Evolutionary conservation across 2,113 vertebrate genomes (phyloP).

Genomic region (Psilopsiagon aymara): DNA sequence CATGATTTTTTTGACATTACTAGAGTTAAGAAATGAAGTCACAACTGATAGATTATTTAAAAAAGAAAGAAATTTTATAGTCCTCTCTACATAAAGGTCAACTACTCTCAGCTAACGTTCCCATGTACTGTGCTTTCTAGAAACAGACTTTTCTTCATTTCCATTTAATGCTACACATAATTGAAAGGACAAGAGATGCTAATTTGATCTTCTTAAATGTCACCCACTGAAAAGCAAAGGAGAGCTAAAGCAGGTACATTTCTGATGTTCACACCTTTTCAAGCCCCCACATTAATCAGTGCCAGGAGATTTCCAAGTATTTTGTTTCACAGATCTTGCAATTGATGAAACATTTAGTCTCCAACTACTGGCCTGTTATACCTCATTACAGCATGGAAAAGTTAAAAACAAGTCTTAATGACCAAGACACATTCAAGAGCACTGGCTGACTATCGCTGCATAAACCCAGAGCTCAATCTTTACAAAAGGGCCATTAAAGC

Average conservation of each 20-base stretch:
- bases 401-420: constrained; percentile 57
- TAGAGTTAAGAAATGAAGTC: neutral
- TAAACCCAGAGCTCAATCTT: neutral
- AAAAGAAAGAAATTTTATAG: neutral
- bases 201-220: constrained; percentile 53
- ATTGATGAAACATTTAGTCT: constrained; percentile 45
- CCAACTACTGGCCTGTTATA: neutral
- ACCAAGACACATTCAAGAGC: constrained; percentile 24
- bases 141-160: constrained; percentile 49
- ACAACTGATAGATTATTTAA: neutral
- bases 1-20: neutral
- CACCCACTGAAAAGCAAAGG: neutral
- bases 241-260: neutral
- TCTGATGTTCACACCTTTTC: constrained; percentile 12
- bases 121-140: constrained; percentile 27
- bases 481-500: neutral
- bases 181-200: constrained; percentile 55
- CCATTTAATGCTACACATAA: constrained; percentile 18
- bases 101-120: neutral
- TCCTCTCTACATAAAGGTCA: constrained; percentile 8
- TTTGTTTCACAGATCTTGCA: neutral
- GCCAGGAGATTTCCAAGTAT: constrained; percentile 52
- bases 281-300: constrained; percentile 18
- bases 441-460: neutral
- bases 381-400: constrained; percentile 9